A percentile compares a stretch with the other conserved stretches of the same genome.
Evolutionary conservation across 2,888 invertebrate species (phyloP).

Genomic region (Nysson spinosus): DNA sequence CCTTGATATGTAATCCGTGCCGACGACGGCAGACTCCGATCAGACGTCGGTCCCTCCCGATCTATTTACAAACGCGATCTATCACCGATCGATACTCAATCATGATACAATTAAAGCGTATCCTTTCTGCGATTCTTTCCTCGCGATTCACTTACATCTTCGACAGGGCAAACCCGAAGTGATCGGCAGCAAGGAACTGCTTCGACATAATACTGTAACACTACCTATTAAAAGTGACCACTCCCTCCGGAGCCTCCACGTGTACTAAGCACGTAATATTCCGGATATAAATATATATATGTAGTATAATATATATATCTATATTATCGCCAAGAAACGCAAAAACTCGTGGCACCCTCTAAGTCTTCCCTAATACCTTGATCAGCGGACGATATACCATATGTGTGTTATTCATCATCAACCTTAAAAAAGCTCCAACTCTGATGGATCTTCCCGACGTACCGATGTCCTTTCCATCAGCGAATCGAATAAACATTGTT

Average conservation of each 20-base stretch:
- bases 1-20: conserved; percentile 57
- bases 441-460: conserved; percentile 1
- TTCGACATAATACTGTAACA: conserved; percentile 30
- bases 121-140: conserved; percentile 8
- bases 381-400: conserved; percentile 10
- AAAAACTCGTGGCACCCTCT: no score
- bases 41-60: conserved; percentile 22
- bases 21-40: conserved; percentile 30
- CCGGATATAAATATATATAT: no score
- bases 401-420: no score
- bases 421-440: conserved; percentile 7
- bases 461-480: background rate
- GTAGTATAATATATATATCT: no score
- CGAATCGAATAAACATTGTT: no score
- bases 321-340: no score
- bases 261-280: no score
- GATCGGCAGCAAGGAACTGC: conserved; percentile 5
- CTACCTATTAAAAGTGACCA: background rate
- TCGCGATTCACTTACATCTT: background rate
- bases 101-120: conserved; percentile 18
- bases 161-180: no score
- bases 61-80: conserved; percentile 40
- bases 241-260: background rate
- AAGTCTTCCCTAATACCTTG: no score
- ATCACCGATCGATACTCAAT: conserved; percentile 25